phyloP scores from a whole-genome alignment of 2,888 invertebrate genomes.

The Papilio protenor region DNA sequence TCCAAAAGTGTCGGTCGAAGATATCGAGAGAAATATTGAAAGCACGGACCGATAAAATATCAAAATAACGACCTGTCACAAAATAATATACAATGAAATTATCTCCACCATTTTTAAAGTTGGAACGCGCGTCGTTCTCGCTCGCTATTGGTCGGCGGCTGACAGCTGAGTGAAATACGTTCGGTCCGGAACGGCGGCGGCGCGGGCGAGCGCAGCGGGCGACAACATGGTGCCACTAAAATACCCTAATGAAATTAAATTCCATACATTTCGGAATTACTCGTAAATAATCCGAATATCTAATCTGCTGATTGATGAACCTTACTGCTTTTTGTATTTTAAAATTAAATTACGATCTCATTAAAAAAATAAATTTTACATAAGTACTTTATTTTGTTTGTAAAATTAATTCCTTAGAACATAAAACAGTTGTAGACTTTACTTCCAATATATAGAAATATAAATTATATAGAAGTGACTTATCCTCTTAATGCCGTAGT shows the following conservation, averaged over 20 bases:
- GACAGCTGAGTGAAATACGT: conserved; percentile 83
- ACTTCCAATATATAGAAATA: conserved; percentile 40
- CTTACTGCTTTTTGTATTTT: conserved; percentile 62
- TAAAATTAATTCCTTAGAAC: background rate
- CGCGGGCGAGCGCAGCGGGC: conserved; percentile 76
- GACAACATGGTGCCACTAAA: conserved; percentile 81
- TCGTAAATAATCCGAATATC: conserved; percentile 82
- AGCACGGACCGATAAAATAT: conserved; percentile 76
- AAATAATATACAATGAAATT: conserved; percentile 84
- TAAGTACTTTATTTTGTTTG: conserved; percentile 6
- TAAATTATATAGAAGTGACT: conserved; percentile 25
- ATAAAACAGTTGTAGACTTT: conserved; percentile 44
- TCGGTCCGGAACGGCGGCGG: conserved; percentile 56
- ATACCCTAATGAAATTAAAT: conserved; percentile 84
- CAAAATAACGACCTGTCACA: conserved; percentile 84
- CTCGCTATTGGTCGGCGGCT: conserved; percentile 72
- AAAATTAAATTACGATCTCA: conserved; percentile 51
- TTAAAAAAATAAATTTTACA: conserved; percentile 29
- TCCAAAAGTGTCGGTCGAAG: conserved; percentile 48
- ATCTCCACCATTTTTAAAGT: conserved; percentile 83
- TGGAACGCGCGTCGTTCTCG: conserved; percentile 67
- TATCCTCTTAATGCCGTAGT: conserved; percentile 46
- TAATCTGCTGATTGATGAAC: conserved; percentile 83
- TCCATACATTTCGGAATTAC: conserved; percentile 81
- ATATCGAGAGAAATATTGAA: conserved; percentile 72